These are phyloP conservation scores for Botia kubotai DNA, from an alignment of 2,797 vertebrate species.

Conservation along the genomic window DNA sequence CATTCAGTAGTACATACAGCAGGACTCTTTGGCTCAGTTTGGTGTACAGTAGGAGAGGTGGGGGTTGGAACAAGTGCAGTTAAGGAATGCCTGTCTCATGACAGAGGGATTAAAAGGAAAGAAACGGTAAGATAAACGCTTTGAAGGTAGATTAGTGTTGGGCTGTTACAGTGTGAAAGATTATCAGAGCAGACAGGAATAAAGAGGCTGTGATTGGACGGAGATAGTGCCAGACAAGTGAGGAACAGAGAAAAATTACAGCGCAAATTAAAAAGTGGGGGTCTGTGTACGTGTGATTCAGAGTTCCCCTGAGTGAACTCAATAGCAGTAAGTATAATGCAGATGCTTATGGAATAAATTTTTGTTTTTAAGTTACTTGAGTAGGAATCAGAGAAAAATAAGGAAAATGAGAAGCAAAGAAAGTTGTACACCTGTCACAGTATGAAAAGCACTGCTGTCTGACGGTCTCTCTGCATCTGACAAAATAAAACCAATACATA, in stretches of 20 bases:
- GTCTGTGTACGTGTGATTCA: constrained; percentile 41
- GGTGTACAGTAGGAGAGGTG: constrained; percentile 48
- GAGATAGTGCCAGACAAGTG: constrained; percentile 38
- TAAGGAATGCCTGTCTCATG: constrained; percentile 39
- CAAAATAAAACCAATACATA: not conserved
- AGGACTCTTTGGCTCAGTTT: constrained; percentile 56
- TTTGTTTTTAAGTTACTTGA: constrained; percentile 19
- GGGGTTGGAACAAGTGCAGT: not conserved
- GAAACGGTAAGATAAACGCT: constrained; percentile 57
- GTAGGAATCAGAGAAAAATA: constrained; percentile 65
- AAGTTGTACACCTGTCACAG: constrained; percentile 45
- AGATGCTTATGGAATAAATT: not conserved
- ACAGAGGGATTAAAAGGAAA: constrained; percentile 55
- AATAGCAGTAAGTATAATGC: constrained; percentile 2
- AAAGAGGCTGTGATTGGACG: constrained; percentile 40
- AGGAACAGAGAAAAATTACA: constrained; percentile 59
- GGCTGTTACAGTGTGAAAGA: constrained; percentile 55
- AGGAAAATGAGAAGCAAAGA: constrained; percentile 61
- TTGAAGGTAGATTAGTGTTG: constrained; percentile 67
- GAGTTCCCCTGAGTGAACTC: not conserved
- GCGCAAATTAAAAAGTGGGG: constrained; percentile 28
- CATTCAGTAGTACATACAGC: constrained; percentile 40
- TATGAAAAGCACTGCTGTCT: constrained; percentile 32
- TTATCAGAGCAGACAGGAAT: constrained; percentile 42
- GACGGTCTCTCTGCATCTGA: constrained; percentile 60